Evolutionary conservation across 2,888 invertebrate species (phyloP).

Genomic region (Agriopis marginaria): DNA sequence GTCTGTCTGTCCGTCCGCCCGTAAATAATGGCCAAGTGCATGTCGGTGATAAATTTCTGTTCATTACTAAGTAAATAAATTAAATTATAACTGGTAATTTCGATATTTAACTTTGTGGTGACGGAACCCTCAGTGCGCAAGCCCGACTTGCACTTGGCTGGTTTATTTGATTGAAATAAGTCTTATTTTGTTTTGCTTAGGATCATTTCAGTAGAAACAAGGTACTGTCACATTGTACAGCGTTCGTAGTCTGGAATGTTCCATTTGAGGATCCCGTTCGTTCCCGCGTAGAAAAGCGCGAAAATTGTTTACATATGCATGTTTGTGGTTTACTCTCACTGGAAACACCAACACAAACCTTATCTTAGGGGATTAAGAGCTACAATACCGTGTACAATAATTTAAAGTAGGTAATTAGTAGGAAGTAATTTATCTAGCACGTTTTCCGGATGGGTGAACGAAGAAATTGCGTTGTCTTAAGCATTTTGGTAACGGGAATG

Average conservation of each 20-base stretch:
- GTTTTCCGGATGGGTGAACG: slow-evolving; percentile 26
- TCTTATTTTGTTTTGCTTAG: not conserved
- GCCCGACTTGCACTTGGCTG: no score
- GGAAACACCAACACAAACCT: slow-evolving; percentile 5
- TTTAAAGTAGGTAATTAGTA: slow-evolving; percentile 30
- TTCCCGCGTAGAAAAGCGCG: slow-evolving; percentile 39
- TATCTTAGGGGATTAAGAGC: slow-evolving; percentile 16
- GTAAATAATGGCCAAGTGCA: no score
- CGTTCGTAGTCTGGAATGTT: slow-evolving; percentile 22
- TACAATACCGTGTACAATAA: slow-evolving; percentile 6
- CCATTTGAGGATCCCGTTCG: slow-evolving; percentile 31
- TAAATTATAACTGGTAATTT: no score
- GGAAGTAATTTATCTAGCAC: slow-evolving; percentile 25
- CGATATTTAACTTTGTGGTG: no score
- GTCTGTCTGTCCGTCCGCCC: no score
- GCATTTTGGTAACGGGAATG: slow-evolving; percentile 12
- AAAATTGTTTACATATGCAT: slow-evolving; percentile 45
- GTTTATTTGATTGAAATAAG: no score
- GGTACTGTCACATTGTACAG: slow-evolving; percentile 6
- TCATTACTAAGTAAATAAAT: no score
- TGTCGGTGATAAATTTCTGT: no score
- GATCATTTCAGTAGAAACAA: not conserved
- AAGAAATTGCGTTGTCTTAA: slow-evolving; percentile 24
- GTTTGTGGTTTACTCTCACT: slow-evolving; percentile 29
- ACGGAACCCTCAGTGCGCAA: no score